Evolutionary conservation across 1,140 invertebrate genomes (phyloP), one percentile per base, ranked within the genome.

Genomic region (Periplaneta americana): DNA sequence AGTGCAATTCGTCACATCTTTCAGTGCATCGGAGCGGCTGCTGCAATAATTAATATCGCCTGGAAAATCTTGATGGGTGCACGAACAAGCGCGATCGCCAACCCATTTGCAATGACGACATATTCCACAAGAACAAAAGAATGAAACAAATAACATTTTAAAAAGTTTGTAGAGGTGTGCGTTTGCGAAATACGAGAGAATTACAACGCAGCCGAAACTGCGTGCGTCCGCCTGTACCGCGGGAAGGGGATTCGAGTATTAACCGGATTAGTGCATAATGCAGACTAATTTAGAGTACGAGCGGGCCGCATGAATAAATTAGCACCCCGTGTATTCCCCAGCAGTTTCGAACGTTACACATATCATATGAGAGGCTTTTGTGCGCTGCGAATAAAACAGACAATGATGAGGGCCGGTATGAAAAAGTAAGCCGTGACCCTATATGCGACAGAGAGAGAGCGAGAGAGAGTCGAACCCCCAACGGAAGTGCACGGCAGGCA

Each of bases 251-350:
- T 34, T 34, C 28, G 28, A 31, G 77, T 78, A 78, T 78, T 78
- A 78, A 31, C 34, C 77, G 77, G 77, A 78, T 78, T 78, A 37
- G 77, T 78, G 31, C 77, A 78, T 78, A 78, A 78, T 78, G 77
- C 77, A 78, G 77, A 37, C 77, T 78, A 78, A 78, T 78, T 78
- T 78, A 78, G 22, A 78, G 39, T n/a, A 37, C 39, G 33, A 37
- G 35, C 77, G 17, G 36, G 77, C 17, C 34, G 77, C 77, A 48
- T 78, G 77, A 78, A 78, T 36, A 78, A 78, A 78, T 78, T 78
- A 78, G 35, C 34, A 78, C 39, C 77, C 13, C 1, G 11, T 15
- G 77, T 36, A 31, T 39, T 37, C 34, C 35, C 28, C 35, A 28
- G 34, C 77, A 32, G 77, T 78, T 78, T 75, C 8, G 35, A 39